Evolutionary conservation across 2,888 invertebrate species (phyloP).

Genomic region (Poecilus cupreus): DNA sequence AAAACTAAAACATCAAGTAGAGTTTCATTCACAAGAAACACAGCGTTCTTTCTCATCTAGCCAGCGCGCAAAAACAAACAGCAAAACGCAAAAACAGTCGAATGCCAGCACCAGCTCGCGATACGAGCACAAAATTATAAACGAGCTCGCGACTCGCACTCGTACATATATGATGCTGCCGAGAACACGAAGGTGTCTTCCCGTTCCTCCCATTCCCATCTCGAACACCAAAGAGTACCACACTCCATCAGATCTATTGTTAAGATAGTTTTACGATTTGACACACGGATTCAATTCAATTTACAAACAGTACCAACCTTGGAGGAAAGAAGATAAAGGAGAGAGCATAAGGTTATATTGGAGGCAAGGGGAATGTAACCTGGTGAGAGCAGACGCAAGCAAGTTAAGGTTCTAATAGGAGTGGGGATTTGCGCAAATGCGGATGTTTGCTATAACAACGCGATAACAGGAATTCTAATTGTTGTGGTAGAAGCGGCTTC

Average conservation of each 20-base stretch:
- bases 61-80: conserved; percentile 39
- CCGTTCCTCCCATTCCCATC: not conserved
- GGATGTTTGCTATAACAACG: too few relatives aligned
- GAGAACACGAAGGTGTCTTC: not conserved
- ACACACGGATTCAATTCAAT: too few relatives aligned
- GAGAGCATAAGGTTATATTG: too few relatives aligned
- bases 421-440: too few relatives aligned
- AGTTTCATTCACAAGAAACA: conserved; percentile 46
- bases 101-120: conserved; percentile 29
- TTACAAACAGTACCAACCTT: too few relatives aligned
- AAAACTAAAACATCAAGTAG: conserved; percentile 29
- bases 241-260: not conserved
- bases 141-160: conserved; percentile 1
- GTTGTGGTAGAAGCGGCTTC: too few relatives aligned
- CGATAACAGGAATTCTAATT: too few relatives aligned
- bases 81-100: conserved; percentile 33
- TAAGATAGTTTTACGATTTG: too few relatives aligned
- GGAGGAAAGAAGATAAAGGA: too few relatives aligned
- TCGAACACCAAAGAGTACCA: not conserved
- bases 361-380: too few relatives aligned
- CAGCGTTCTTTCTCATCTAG: conserved; percentile 34
- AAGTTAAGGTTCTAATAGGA: too few relatives aligned
- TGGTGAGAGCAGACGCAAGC: too few relatives aligned
- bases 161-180: conserved; percentile 26
- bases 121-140: conserved; percentile 32